These are phyloP conservation scores for Alethe diademata DNA, from an alignment of 2,113 vertebrate species.

Conservation along the genomic window DNA sequence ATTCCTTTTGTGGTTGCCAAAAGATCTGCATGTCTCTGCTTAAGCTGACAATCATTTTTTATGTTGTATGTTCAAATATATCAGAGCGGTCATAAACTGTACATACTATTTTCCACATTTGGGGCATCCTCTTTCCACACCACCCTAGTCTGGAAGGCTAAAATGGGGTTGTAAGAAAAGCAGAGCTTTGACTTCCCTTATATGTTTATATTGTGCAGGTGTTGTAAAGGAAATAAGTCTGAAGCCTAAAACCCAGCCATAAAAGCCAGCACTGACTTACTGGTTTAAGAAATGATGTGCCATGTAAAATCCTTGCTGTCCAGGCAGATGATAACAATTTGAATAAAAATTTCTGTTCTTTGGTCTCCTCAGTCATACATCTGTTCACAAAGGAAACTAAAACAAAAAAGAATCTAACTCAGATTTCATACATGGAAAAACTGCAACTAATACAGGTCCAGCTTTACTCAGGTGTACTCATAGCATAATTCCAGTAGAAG, in stretches of 20 bases:
- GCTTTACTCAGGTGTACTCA: background rate
- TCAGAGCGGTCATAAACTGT: background rate
- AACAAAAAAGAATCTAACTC: background rate
- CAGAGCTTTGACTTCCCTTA: background rate
- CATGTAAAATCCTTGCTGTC: background rate
- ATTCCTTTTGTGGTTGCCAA: background rate
- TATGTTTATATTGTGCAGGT: rapidly evolving
- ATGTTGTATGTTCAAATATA: background rate
- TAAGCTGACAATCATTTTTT: background rate
- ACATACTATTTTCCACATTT: background rate
- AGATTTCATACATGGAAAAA: background rate
- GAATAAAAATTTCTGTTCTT: background rate
- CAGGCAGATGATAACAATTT: background rate
- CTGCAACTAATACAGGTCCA: background rate
- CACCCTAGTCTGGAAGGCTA: background rate
- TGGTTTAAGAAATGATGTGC: background rate
- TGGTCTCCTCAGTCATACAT: background rate
- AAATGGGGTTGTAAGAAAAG: background rate
- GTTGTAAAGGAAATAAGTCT: background rate
- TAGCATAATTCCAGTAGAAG: background rate
- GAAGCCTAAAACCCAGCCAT: background rate
- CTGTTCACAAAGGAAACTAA: background rate
- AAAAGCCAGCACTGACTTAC: background rate
- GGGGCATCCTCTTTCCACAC: background rate
- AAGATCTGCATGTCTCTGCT: background rate